Base-by-base conservation (phyloP, 1,140 invertebrate genomes). In the Drosophila mojavensis region DNA sequence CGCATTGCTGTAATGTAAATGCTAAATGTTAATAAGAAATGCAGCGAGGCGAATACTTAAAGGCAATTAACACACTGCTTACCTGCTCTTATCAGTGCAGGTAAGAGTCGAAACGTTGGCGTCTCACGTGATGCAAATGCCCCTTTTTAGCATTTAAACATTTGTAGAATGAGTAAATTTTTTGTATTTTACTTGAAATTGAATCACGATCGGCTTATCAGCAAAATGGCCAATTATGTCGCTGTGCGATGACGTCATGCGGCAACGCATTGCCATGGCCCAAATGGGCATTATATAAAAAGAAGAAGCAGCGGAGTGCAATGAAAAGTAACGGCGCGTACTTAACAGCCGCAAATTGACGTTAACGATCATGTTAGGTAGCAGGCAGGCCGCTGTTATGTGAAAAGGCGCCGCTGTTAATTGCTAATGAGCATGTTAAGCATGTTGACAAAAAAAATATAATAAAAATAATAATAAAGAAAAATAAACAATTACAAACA, bases 351-450 rank as follows among this genome's bases (percentile, higher is more conserved):
- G 41, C 53, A 10, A 17, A 28, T 43, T 64, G 24, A 50, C 2
- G 26, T 28, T 11, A 43, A 51, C 36, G 70, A 73, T 61, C 48
- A 61, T 71, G 64, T 47, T 73, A 54, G 60, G n/a, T 73, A 60
- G 48, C 33, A 33, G 33, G 7, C 64, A 48, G 55, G 9, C 39
- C 11, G 50, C 56, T 68, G 50, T 67, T 73, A 61, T 68, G 64
- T 47, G 50, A 66, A 56, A 51, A 4, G 36, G 47, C 55, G 30
- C 2, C 55, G 30, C 56, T 68, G 56, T 73, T 73, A 73, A 61
- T 47, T 60, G 41, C 54, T 73, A 73, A 73, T 73, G 64, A 73
- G 56, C 50, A 60, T 68, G 65, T 53, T 61, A 61, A 68, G 6
- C 36, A 53, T 59, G 68, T 59, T 71, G 62, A 72, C 63, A 59